Conservation (phyloP, 2,797 vertebrate genomes). For the Propithecus deckenii region DNA sequence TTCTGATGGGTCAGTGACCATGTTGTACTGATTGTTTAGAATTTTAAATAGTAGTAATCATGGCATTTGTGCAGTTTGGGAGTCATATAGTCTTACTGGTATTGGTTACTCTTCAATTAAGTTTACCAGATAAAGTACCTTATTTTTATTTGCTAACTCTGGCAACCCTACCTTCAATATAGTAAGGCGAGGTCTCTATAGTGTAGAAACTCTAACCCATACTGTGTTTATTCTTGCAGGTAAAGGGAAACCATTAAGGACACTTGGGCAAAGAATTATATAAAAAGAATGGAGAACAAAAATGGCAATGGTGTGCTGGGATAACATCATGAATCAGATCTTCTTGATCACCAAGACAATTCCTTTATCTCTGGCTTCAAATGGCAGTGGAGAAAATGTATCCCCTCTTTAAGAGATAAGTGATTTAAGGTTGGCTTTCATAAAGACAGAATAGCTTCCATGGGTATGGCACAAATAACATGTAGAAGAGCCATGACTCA, state of each 20-base stretch:
- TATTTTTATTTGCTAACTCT: background rate
- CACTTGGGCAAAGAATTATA: background rate
- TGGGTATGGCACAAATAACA: background rate
- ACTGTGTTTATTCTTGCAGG: background rate
- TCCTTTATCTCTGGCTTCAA: background rate
- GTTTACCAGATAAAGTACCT: background rate
- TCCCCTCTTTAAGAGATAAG: background rate
- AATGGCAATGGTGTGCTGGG: background rate
- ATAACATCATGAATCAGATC: background rate
- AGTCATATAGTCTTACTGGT: background rate
- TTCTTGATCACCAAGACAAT: background rate
- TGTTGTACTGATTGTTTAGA: background rate
- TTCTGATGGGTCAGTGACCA: background rate
- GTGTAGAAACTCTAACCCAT: background rate
- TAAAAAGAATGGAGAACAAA: background rate
- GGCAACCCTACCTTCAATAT: background rate
- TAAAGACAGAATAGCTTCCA: background rate
- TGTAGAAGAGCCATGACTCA: background rate
- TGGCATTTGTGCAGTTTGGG: background rate
- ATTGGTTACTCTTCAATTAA: background rate
- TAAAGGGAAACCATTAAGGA: background rate
- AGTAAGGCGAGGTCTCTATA: background rate
- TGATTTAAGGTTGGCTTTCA: background rate
- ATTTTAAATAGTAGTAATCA: background rate
- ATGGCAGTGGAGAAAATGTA: background rate